Evolutionary conservation across 1,140 invertebrate species (phyloP).

Genomic region (Drosophila pseudoobscura): DNA sequence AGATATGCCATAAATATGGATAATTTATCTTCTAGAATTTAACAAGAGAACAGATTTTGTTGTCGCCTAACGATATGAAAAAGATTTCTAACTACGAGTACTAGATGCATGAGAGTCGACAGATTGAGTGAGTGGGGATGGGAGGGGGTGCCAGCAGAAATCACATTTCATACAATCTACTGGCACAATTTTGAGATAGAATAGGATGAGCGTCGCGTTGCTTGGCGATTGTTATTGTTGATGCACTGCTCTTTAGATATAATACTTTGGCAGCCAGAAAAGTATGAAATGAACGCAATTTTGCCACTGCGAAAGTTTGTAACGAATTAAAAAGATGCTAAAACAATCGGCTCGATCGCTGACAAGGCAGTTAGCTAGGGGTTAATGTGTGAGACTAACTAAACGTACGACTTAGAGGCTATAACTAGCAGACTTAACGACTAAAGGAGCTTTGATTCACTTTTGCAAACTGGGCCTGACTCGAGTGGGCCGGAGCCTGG

Average conservation of each 20-base stretch:
- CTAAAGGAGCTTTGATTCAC: constrained; percentile 79
- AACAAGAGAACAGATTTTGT: constrained; percentile 60
- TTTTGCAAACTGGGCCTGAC: constrained; percentile 31
- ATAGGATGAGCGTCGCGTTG: constrained; percentile 29
- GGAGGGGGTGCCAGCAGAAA: constrained; percentile 12
- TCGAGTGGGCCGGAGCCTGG: constrained; percentile 10
- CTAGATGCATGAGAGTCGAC: constrained; percentile 48
- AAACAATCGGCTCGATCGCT: constrained; percentile 60
- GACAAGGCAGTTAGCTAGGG: constrained; percentile 68
- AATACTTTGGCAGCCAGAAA: constrained; percentile 68
- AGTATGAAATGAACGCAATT: constrained; percentile 32
- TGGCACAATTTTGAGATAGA: constrained; percentile 61
- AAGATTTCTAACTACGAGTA: constrained; percentile 29
- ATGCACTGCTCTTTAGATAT: constrained; percentile 52
- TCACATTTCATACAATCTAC: background rate
- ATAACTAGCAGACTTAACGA: constrained; percentile 63
- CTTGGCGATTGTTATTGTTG: constrained; percentile 3
- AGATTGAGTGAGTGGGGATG: constrained; percentile 13
- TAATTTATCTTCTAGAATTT: constrained; percentile 52
- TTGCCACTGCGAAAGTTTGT: constrained; percentile 36
- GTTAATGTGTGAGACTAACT: constrained; percentile 57
- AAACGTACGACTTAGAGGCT: constrained; percentile 65
- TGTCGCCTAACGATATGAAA: constrained; percentile 52
- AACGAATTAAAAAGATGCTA: constrained; percentile 39
- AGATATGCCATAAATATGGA: constrained; percentile 49